Evolutionary conservation across 1,140 invertebrate genomes (phyloP), one percentile per base, ranked within the genome.

Genomic region (Scaptodrosophila lebanonensis): DNA sequence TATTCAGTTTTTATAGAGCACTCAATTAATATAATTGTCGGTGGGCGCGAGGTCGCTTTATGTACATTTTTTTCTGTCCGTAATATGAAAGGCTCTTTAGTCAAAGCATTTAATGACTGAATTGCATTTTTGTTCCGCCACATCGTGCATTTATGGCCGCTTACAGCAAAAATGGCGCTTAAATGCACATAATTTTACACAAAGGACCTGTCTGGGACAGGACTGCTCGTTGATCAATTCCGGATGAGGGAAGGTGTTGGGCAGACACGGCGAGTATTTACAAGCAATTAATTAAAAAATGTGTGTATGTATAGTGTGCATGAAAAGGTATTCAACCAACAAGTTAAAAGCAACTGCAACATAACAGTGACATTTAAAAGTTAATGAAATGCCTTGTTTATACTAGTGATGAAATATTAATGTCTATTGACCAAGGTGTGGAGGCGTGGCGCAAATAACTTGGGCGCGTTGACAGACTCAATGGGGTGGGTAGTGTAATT

Each of bases 41-140:
- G 63, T 42, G 13, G 9, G 6, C 13, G 6, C 18, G 8, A 9
- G 11, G 12, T 18, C 32, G 1, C 15, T 47, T 25, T 49, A 35
- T 32, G 40, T 47, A 35, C 33, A 32, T 30, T 39, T 58, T 32
- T 64, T 47, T 65, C 38, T 40, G 43, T 64, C 53, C 43, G 17
- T 44, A 56, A 25, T 25, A 4, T 25, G 22, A 25, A 25, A 8
- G 22, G 8, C 44, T 65, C 57, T 51, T 13, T 9, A 15, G 44
- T 44, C 32, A 52, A 54, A 77, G 62, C 62, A 44, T 66, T 76
- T 76, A 76, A n/a, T n/a, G n/a, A n/a, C n/a, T n/a, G n/a, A n/a
- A 76, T 66, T 69, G 49, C 20, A 20, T 36, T 66, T 68, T 36
- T 62, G 22, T 25, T 4, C 3, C 22, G 3, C 22, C 8, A 3